Percentiles rank a stretch among this genome's conserved stretches.
These are phyloP conservation scores for Macropis europaea DNA, from an alignment of 2,888 invertebrate species.

Conservation along the genomic window DNA sequence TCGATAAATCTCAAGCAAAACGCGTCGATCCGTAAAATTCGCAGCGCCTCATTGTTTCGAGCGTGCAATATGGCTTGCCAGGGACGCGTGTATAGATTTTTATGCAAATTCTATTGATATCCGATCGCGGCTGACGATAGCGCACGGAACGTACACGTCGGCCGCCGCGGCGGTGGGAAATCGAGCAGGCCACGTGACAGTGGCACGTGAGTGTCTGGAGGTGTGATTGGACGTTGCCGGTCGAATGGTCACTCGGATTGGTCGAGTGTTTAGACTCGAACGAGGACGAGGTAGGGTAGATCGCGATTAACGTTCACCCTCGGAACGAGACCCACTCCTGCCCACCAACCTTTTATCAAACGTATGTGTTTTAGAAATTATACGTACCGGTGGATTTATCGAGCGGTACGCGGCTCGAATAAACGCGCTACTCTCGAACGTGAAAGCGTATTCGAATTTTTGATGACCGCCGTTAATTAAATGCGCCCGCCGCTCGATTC, in stretches of 20 bases:
- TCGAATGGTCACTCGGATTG: slow-evolving; percentile 55
- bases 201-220: slow-evolving; percentile 25
- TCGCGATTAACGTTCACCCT: slow-evolving; percentile 61
- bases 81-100: slow-evolving; percentile 76
- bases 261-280: slow-evolving; percentile 42
- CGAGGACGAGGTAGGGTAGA: slow-evolving; percentile 52
- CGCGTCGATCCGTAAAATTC: slow-evolving; percentile 49
- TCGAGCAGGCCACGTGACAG: slow-evolving; percentile 46
- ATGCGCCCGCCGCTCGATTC: neutral
- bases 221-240: slow-evolving; percentile 49
- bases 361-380: slow-evolving; percentile 67
- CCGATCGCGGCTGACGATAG: slow-evolving; percentile 73
- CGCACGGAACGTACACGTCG: slow-evolving; percentile 71
- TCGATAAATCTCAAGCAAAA: neutral
- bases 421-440: slow-evolving; percentile 15
- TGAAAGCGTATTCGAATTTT: neutral
- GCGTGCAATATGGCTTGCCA: slow-evolving; percentile 46
- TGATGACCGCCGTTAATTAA: neutral
- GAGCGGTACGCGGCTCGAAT: slow-evolving; percentile 39
- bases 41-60: slow-evolving; percentile 47
- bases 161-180: slow-evolving; percentile 61
- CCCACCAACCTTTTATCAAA: slow-evolving; percentile 59
- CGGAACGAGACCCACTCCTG: slow-evolving; percentile 46
- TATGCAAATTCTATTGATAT: slow-evolving; percentile 79
- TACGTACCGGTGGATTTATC: slow-evolving; percentile 56